Base-by-base conservation (phyloP, 2,797 vertebrate genomes). In the Tiaroga cobitis region DNA sequence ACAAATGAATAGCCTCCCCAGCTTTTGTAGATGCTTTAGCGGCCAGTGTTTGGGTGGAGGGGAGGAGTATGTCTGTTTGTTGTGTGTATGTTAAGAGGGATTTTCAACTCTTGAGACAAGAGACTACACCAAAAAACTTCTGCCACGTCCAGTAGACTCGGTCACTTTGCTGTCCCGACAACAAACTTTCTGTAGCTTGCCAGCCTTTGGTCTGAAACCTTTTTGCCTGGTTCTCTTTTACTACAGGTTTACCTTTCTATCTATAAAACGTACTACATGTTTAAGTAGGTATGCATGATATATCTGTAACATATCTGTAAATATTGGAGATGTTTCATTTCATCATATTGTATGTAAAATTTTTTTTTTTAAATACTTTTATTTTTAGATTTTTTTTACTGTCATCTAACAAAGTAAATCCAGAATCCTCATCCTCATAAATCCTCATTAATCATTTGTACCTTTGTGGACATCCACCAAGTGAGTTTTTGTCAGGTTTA, bases 11-110 rank as follows among this genome's bases (percentile, higher is more conserved):
- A 90, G 84, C 78, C 90, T 84, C 90, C 18, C 11, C 85, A 87
- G 91, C 91, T 87, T 92, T 89, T 90, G 90, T 92, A 87, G 80
- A 73, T 41, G 80, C 88, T 79, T 85, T 70, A 82, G 84, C 80
- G 56, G 65, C 43, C 68, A 63, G 41, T 89, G 73, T 78, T 65
- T 82, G 65, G 84, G 72, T 85, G 78, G 9, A 56, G 56, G 77
- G 69, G 84, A 43, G 67, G 81, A 70, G 67, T 75, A 84, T 76
- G 74, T 84, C 73, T 85, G 86, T 84, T 65, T 32, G 63, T 49
- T 85, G 78, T 83, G 84, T 83, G 72, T 75, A 80, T 87, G 87
- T 88, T 88, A 67, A 75, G 78, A 39, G 81, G 54, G 81, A 56
- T 63, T 81, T 73, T 82, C 29, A 21, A 46, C 80, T 59, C 72